Percentiles rank a stretch among this genome's conserved stretches.
phyloP scores from a whole-genome alignment of 2,797 vertebrate genomes.

The Microchirus variegatus region DNA sequence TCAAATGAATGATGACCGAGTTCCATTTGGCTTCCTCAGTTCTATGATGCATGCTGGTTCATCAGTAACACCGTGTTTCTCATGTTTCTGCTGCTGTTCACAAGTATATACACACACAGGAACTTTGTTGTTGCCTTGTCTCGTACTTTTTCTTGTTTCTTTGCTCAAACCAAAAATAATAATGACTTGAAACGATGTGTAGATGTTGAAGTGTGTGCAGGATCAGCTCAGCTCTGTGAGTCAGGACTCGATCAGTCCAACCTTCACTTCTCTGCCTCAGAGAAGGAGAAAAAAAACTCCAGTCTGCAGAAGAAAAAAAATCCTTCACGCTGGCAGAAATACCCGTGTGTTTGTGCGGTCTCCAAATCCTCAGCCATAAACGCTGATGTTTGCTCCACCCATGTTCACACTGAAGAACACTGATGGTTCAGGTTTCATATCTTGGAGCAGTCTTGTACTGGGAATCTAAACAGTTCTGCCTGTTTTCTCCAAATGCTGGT shows the following conservation, averaged over 20 bases:
- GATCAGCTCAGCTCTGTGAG: not conserved
- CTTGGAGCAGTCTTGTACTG: conserved; percentile 44
- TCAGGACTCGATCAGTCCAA: not conserved
- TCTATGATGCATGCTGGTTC: too few relatives aligned
- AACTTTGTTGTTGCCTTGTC: too few relatives aligned
- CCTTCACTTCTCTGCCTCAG: not conserved
- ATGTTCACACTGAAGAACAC: conserved; percentile 40
- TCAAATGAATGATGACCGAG: too few relatives aligned
- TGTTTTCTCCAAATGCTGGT: conserved; percentile 57
- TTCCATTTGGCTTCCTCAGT: too few relatives aligned
- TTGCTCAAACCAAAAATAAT: too few relatives aligned
- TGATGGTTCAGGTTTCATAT: conserved; percentile 52
- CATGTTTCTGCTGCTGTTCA: too few relatives aligned
- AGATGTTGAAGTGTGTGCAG: not conserved
- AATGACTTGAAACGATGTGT: too few relatives aligned
- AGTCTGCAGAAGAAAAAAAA: conserved; percentile 2
- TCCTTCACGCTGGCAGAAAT: not conserved
- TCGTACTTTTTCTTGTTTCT: too few relatives aligned
- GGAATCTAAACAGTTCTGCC: conserved; percentile 66
- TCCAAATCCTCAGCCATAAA: conserved; percentile 27
- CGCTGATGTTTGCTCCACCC: conserved; percentile 30
- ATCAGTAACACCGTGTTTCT: too few relatives aligned
- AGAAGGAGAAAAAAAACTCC: not conserved
- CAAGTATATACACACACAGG: too few relatives aligned
- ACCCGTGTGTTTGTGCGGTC: not conserved